Base-by-base conservation (phyloP, 2,797 vertebrate genomes). In the Sternotherus odoratus region DNA sequence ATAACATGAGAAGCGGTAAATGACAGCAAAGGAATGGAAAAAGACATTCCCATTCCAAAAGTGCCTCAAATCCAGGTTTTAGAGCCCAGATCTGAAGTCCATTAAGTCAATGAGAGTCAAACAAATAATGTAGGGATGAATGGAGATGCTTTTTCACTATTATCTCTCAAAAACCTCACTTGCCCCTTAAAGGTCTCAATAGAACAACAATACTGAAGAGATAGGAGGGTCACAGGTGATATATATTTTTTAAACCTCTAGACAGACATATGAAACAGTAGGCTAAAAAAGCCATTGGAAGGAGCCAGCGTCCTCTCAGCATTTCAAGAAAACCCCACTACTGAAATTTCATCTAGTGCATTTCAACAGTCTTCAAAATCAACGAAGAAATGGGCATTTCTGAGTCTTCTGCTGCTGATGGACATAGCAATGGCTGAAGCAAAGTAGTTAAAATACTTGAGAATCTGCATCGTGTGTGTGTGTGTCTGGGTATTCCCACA, bases 261-360 rank as follows among this genome's bases (percentile, higher is more conserved):
- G 83, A 12, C 75, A 82, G 77, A 49, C 30, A 75, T 28, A 75
- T 46, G 26, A 75, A 75, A 4, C 19, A 17, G 69, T 11, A 53
- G 10, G 15, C 11, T 75, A 46, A 21, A 10, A 51, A 53, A 0
- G 0, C 5, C 5, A 33, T 3, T 4, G 86, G 60, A 33, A 75
- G 72, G 19, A 75, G 77, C 57, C 0, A 0, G 0, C 1, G 12
- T 36, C 17, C 56, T 16, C 36, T 43, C 77, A 78, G 24, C 3
- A 39, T 69, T 69, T 39, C 19, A 69, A 39, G 5, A 66, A 66
- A 66, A 66, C 21, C 19, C 63, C 82, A 0, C 1, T 0, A 0
- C 79, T 17, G 30, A n/a, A 51, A 43, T n/a, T 46, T 39, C 39
- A 12, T 28, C 39, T 2, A 15, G 39, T 28, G 24, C 24, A 46